These are phyloP conservation scores for Ecliptopera silaceata DNA, from an alignment of 2,888 invertebrate genomes.

Conservation along the genomic window DNA sequence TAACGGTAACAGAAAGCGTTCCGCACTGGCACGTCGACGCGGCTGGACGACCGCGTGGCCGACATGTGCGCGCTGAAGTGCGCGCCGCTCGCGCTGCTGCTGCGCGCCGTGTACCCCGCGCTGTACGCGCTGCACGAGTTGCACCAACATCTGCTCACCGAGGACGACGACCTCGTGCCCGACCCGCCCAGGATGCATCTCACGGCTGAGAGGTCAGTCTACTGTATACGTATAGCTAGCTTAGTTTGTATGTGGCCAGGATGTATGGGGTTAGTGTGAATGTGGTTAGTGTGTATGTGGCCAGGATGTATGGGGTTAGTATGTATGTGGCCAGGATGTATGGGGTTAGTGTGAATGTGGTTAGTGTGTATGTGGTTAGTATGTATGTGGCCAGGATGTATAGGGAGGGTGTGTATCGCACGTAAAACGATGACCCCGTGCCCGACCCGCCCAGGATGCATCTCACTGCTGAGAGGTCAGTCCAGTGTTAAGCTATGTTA, in stretches of 20 bases:
- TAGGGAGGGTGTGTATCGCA: conserved; percentile 3
- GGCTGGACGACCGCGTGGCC: conserved; percentile 95
- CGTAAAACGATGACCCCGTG: conserved; percentile 47
- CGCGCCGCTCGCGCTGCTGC: conserved; percentile 89
- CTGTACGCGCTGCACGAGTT: conserved; percentile 93
- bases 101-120: conserved; percentile 95
- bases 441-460: conserved; percentile 91
- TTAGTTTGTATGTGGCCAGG: too few species aligned
- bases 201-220: conserved; percentile 87
- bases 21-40: conserved; percentile 92
- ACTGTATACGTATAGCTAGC: background rate
- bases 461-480: conserved; percentile 89
- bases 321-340: too few species aligned
- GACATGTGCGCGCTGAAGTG: conserved; percentile 97
- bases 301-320: too few species aligned
- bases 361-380: too few species aligned
- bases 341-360: too few species aligned
- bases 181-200: conserved; percentile 92
- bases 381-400: too few species aligned
- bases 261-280: too few species aligned
- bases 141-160: conserved; percentile 44
- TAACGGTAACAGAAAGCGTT: conserved; percentile 88
- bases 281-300: too few species aligned
- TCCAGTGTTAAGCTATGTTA: background rate
- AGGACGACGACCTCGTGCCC: conserved; percentile 59